A percentile compares a stretch with the other conserved stretches of the same genome.
phyloP scores from a whole-genome alignment of 2,888 invertebrate genomes.

The Melieria crassipennis region DNA sequence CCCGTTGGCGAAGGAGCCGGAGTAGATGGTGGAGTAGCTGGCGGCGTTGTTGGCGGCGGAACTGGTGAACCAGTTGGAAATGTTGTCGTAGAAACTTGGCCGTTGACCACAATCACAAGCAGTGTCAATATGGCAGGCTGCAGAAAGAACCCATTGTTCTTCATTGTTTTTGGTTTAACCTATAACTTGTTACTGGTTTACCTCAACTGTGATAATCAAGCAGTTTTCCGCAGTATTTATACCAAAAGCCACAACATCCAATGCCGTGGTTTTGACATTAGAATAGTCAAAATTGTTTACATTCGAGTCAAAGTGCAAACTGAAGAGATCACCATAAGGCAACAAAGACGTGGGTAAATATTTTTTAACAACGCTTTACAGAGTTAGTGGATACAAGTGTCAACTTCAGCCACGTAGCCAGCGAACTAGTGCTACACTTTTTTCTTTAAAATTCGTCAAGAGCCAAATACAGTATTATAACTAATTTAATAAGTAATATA shows the following conservation, averaged over 20 bases:
- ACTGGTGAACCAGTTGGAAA: not conserved
- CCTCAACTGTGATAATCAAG: not conserved
- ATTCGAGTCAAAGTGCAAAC: too few species aligned
- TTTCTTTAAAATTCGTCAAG: too few species aligned
- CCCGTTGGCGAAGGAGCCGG: not conserved
- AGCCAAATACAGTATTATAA: too few species aligned
- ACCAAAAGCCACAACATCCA: not conserved
- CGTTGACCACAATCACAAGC: not conserved
- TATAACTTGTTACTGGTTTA: not conserved
- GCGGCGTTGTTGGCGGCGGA: not conserved
- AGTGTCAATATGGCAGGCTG: not conserved
- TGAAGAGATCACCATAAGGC: too few species aligned
- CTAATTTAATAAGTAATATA: too few species aligned
- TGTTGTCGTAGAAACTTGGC: not conserved
- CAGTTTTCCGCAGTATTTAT: not conserved
- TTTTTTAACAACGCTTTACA: too few species aligned
- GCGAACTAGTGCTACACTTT: too few species aligned
- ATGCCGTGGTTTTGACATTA: too few species aligned
- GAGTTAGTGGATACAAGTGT: too few species aligned
- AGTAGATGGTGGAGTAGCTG: not conserved
- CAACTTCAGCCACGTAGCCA: too few species aligned
- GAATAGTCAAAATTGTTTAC: too few species aligned
- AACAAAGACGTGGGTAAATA: too few species aligned
- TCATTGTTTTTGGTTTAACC: not conserved
- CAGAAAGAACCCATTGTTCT: not conserved